Percentiles rank a stretch among this genome's conserved stretches.
These are phyloP conservation scores for Mayetiola destructor DNA, from an alignment of 2,888 invertebrate species.

Conservation along the genomic window DNA sequence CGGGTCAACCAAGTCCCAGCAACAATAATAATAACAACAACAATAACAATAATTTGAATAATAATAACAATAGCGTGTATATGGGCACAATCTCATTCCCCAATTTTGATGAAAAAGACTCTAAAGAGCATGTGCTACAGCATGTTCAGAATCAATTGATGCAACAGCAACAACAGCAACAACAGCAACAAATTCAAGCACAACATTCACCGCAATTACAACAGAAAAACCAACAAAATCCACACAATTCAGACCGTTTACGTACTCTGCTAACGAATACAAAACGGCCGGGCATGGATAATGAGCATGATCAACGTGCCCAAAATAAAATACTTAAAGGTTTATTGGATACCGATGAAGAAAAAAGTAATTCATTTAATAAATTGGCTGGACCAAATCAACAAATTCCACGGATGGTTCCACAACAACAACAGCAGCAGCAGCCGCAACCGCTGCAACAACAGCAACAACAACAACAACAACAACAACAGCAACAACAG, in stretches of 20 bases:
- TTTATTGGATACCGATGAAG: constrained; percentile 29
- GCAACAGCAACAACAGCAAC: constrained; percentile 29
- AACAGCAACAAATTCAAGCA: constrained; percentile 27
- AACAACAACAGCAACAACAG: not conserved
- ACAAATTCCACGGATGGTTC: constrained; percentile 17
- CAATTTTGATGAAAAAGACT: constrained; percentile 23
- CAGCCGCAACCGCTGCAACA: constrained; percentile 18
- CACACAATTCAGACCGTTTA: constrained; percentile 36
- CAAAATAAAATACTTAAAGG: constrained; percentile 18
- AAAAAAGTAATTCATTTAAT: constrained; percentile 27
- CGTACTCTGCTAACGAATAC: constrained; percentile 36
- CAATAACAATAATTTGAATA: constrained; percentile 16
- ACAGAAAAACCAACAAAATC: constrained; percentile 32
- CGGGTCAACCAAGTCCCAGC: constrained; percentile 37
- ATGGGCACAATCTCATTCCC: constrained; percentile 2
- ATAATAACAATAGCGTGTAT: constrained; percentile 13
- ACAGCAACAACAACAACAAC: constrained; percentile 8
- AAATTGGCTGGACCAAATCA: constrained; percentile 19
- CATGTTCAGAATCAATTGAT: constrained; percentile 28
- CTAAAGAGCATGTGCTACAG: constrained; percentile 21
- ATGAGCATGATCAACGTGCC: constrained; percentile 26
- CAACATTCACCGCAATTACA: constrained; percentile 39
- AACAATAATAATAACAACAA: constrained; percentile 25
- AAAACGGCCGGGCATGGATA: constrained; percentile 29
- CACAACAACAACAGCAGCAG: constrained; percentile 6